These are phyloP conservation scores for Eupithecia tripunctaria DNA, from an alignment of 2,888 invertebrate species.

Conservation along the genomic window DNA sequence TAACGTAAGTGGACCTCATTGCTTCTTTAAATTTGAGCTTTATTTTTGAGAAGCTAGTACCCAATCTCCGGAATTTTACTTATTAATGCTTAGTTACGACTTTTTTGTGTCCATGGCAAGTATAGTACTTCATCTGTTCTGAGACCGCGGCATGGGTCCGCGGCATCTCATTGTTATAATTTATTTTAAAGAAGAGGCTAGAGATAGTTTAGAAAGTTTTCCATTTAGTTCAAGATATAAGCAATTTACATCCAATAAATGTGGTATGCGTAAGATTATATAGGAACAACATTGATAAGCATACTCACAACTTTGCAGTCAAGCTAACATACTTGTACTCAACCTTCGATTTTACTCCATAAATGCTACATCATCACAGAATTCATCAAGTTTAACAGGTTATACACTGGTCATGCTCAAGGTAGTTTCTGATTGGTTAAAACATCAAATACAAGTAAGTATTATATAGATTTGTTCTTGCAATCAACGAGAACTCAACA, in stretches of 20 bases:
- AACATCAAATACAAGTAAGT: background rate
- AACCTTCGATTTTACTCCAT: slow-evolving; percentile 22
- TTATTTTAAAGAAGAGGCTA: background rate
- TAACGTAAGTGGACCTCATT: too few species aligned
- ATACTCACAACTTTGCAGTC: slow-evolving; percentile 17
- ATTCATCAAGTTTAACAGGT: slow-evolving; percentile 16
- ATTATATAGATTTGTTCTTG: background rate
- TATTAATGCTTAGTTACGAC: background rate
- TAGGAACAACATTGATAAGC: slow-evolving; percentile 33
- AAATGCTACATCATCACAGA: slow-evolving; percentile 16
- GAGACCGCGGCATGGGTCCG: background rate
- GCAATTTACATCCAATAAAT: slow-evolving; percentile 11
- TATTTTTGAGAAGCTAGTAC: too few species aligned
- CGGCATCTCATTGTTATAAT: background rate
- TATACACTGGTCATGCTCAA: slow-evolving; percentile 50
- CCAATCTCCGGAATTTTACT: too few species aligned
- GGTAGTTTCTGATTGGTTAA: slow-evolving; percentile 24
- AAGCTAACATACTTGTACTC: slow-evolving; percentile 18
- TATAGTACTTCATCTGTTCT: slow-evolving; percentile 22
- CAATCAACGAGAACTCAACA: background rate
- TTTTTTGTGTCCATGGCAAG: slow-evolving; percentile 20
- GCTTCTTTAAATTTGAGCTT: too few species aligned
- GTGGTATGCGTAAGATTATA: background rate
- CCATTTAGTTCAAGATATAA: background rate
- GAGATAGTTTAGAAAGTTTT: background rate